A percentile compares a stretch with the other conserved stretches of the same genome.
phyloP scores from a whole-genome alignment of 2,113 vertebrate species.

The Geococcyx californianus region DNA sequence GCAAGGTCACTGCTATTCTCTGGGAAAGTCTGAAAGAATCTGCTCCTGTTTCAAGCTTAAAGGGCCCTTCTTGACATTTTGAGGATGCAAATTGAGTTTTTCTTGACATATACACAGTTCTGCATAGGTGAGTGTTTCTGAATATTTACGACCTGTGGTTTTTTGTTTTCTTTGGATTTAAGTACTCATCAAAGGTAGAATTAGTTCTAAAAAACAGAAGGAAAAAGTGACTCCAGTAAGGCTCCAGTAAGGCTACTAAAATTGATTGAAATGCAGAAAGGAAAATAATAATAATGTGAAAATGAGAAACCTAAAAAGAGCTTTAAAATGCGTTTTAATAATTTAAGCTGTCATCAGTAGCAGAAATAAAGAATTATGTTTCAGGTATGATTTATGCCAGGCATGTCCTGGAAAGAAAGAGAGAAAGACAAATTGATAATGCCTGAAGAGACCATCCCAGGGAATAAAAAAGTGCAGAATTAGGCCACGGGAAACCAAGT shows the following conservation, averaged over 20 bases:
- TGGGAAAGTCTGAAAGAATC: slow-evolving; percentile 64
- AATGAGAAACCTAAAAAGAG: slow-evolving; percentile 14
- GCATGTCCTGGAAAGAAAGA: slow-evolving; percentile 27
- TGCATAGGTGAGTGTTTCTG: neutral
- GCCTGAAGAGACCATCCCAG: neutral
- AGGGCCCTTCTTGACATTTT: slow-evolving; percentile 3
- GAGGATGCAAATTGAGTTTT: neutral
- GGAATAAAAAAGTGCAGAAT: neutral
- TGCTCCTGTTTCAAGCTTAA: slow-evolving; percentile 51
- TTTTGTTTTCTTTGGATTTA: neutral
- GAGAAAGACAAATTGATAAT: neutral
- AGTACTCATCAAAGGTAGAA: neutral
- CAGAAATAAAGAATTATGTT: slow-evolving; percentile 36
- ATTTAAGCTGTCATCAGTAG: slow-evolving; percentile 14
- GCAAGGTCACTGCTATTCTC: slow-evolving; percentile 66
- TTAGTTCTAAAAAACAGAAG: neutral
- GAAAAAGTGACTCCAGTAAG: neutral
- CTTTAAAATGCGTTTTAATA: slow-evolving; percentile 11
- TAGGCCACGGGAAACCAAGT: neutral
- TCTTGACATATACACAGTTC: neutral
- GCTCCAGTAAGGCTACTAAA: neutral
- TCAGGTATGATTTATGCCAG: slow-evolving; percentile 21
- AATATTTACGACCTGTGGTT: neutral
- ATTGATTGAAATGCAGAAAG: neutral
- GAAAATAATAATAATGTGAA: slow-evolving; percentile 7